A percentile compares a stretch with the other conserved stretches of the same genome.
Conservation (phyloP, 1,140 invertebrate species). For the Penaeus chinensis region DNA sequence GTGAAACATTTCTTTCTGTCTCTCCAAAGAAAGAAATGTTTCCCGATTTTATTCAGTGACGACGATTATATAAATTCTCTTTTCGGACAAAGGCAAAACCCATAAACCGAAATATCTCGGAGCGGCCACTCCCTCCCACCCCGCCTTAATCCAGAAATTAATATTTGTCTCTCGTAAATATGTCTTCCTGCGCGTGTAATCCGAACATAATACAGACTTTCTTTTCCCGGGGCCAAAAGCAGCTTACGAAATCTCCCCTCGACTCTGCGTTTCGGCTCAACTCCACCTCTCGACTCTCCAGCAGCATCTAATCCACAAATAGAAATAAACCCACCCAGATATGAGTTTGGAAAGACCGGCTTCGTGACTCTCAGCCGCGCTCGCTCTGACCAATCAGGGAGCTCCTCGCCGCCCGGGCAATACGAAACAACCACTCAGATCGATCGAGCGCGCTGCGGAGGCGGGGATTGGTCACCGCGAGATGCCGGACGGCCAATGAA, state of each 20-base stretch:
- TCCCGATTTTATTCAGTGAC: no score
- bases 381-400: slow-evolving; percentile 6
- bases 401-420: slow-evolving; percentile 28
- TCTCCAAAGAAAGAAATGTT: no score
- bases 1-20: no score
- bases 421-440: slow-evolving; percentile 52
- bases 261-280: slow-evolving; percentile 58
- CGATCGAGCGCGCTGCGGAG: slow-evolving; percentile 23
- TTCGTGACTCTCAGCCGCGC: slow-evolving; percentile 31
- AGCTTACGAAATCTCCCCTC: slow-evolving; percentile 42
- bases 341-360: slow-evolving; percentile 36
- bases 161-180: no score
- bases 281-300: slow-evolving; percentile 44
- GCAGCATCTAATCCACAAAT: slow-evolving; percentile 56
- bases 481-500: slow-evolving; percentile 32
- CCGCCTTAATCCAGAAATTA: no score
- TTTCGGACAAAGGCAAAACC: no score
- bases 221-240: slow-evolving; percentile 22
- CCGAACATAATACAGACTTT: not conserved
- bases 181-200: no score
- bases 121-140: no score
- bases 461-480: slow-evolving; percentile 30
- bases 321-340: slow-evolving; percentile 51
- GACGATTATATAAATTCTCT: no score
- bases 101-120: no score